phyloP scores from a whole-genome alignment of 1,140 invertebrate species.

The Globodera rostochiensis region DNA sequence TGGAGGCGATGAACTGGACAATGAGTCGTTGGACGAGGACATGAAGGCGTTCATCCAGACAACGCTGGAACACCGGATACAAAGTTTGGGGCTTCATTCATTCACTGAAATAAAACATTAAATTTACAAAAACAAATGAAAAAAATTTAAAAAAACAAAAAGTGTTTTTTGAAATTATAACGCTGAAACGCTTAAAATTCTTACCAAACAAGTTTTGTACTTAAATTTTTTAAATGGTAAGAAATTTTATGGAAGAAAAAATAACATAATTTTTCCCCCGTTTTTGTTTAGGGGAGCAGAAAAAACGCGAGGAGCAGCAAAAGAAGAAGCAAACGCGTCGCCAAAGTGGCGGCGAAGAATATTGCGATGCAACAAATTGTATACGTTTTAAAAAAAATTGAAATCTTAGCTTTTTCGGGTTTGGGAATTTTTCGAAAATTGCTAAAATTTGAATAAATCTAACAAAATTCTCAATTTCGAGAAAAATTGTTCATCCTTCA shows the following conservation, averaged over 20 bases:
- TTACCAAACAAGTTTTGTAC: too few species aligned
- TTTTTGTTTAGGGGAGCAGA: not conserved
- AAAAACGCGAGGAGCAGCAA: conserved; percentile 11
- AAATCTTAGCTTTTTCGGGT: too few species aligned
- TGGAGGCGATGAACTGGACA: not conserved
- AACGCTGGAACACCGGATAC: conserved; percentile 17
- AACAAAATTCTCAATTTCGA: too few species aligned
- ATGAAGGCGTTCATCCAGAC: conserved; percentile 8
- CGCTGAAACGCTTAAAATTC: too few species aligned
- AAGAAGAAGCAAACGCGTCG: not conserved
- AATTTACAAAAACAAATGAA: too few species aligned
- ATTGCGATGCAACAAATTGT: conserved; percentile 11
- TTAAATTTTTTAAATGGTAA: too few species aligned
- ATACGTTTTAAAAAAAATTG: not conserved
- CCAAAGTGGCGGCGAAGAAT: not conserved
- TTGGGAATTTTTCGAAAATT: too few species aligned
- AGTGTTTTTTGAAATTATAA: too few species aligned
- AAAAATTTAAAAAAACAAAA: too few species aligned
- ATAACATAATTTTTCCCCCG: not conserved
- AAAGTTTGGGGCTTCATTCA: not conserved
- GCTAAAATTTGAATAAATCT: too few species aligned
- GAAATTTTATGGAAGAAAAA: not conserved
- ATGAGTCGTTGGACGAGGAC: not conserved
- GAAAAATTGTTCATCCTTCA: too few species aligned
- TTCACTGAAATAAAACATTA: too few species aligned